A percentile compares a stretch with the other conserved stretches of the same genome.
Conservation (phyloP, 2,888 invertebrate genomes). For the Cephus spinipes region DNA sequence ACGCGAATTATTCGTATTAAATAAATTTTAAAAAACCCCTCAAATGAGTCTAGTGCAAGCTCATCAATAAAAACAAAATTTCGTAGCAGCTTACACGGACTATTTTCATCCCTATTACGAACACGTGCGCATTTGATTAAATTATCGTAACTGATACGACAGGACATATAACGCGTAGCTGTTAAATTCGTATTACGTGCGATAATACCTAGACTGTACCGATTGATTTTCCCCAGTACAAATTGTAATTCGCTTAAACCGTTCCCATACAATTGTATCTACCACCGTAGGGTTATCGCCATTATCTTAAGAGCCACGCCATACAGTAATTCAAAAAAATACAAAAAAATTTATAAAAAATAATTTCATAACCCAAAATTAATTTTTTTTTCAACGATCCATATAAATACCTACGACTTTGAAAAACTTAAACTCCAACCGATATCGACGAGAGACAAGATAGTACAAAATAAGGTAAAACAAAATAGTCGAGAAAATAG, state of each 20-base stretch:
- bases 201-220: not conserved
- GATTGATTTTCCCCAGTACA: not conserved
- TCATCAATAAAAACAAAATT: not conserved
- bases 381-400: not conserved
- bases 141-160: not conserved
- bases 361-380: not conserved
- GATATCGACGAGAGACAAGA: not conserved
- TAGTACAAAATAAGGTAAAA: not conserved
- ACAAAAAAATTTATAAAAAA: not conserved
- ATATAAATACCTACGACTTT: not conserved
- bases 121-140: not conserved
- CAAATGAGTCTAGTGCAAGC: no score
- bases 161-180: not conserved
- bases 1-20: not conserved
- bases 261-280: not conserved
- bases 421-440: not conserved
- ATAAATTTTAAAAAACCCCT: no score
- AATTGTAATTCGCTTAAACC: not conserved
- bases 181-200: not conserved
- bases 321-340: not conserved
- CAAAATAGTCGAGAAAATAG: not conserved
- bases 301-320: not conserved
- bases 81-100: not conserved
- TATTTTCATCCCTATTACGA: not conserved
- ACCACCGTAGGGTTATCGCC: not conserved